Percentiles rank a stretch among this genome's conserved stretches.
Conservation (phyloP, 2,797 vertebrate genomes). For the Halcyon chelicuti region DNA sequence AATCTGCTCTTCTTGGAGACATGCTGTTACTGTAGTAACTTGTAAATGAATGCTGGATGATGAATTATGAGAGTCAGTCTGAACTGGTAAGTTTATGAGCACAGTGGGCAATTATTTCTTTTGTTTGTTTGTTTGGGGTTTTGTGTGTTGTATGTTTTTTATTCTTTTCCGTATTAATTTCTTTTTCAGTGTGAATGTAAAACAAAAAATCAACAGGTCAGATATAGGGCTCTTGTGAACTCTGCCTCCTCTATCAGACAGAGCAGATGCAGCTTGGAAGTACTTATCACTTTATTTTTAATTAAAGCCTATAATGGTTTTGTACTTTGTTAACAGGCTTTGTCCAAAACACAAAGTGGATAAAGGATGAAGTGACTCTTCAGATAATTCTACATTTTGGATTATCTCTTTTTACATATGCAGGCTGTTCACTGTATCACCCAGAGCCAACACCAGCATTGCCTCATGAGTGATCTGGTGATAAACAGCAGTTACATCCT, state of each 20-base stretch:
- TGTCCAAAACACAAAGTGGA: constrained; percentile 1
- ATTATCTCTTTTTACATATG: background rate
- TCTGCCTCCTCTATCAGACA: constrained; percentile 12
- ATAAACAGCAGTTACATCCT: background rate
- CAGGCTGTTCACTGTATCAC: background rate
- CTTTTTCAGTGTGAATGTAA: background rate
- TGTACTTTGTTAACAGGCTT: constrained; percentile 12
- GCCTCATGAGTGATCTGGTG: background rate
- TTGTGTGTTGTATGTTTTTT: background rate
- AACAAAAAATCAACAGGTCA: constrained; percentile 37
- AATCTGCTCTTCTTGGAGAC: constrained; percentile 60
- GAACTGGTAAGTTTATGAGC: constrained; percentile 44
- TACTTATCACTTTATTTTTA: constrained; percentile 19
- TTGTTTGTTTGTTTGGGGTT: background rate
- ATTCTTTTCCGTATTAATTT: constrained; percentile 18
- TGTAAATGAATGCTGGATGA: constrained; percentile 69
- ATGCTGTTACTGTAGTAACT: constrained; percentile 68
- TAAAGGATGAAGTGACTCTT: constrained; percentile 15
- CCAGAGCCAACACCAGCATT: background rate
- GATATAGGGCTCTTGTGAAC: background rate
- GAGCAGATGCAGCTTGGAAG: constrained; percentile 20
- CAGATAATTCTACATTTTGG: background rate
- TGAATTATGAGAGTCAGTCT: constrained; percentile 59
- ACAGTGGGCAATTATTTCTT: constrained; percentile 40
- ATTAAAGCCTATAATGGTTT: constrained; percentile 23